phyloP scores from a whole-genome alignment of 2,797 vertebrate species.

The Austrolebias charrua region DNA sequence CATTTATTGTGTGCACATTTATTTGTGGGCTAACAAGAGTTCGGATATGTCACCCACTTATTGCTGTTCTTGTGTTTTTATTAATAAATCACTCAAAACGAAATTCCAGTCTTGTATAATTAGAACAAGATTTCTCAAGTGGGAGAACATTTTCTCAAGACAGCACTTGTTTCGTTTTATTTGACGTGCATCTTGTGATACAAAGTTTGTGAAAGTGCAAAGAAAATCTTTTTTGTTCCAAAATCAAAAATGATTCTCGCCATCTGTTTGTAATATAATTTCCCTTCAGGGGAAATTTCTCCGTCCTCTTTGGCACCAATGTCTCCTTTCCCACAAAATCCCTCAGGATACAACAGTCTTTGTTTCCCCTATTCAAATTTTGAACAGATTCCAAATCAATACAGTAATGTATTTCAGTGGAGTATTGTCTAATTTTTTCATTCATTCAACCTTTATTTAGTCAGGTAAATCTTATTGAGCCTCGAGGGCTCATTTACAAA shows the following conservation, averaged over 20 bases:
- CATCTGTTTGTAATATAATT: slow-evolving; percentile 55
- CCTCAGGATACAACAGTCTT: slow-evolving; percentile 13
- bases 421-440: slow-evolving; percentile 67
- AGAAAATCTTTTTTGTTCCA: slow-evolving; percentile 9
- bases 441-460: too few species aligned
- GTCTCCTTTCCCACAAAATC: slow-evolving; percentile 21
- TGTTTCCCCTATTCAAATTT: slow-evolving; percentile 52
- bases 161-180: too few species aligned
- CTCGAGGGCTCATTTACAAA: too few species aligned
- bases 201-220: slow-evolving; percentile 21
- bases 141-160: too few species aligned
- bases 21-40: too few species aligned
- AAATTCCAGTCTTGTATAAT: too few species aligned
- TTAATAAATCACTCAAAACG: too few species aligned
- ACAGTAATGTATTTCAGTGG: slow-evolving; percentile 73
- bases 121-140: too few species aligned
- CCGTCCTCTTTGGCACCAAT: slow-evolving; percentile 47
- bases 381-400: slow-evolving; percentile 69
- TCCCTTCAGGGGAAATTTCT: slow-evolving; percentile 40
- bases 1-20: neutral
- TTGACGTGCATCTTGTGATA: too few species aligned
- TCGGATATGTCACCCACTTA: too few species aligned
- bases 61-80: too few species aligned
- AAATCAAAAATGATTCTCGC: slow-evolving; percentile 35
- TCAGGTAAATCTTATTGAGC: too few species aligned